phyloP scores from a whole-genome alignment of 64 coral and sea anemone genomes.

The Pocillopora damicornis region DNA sequence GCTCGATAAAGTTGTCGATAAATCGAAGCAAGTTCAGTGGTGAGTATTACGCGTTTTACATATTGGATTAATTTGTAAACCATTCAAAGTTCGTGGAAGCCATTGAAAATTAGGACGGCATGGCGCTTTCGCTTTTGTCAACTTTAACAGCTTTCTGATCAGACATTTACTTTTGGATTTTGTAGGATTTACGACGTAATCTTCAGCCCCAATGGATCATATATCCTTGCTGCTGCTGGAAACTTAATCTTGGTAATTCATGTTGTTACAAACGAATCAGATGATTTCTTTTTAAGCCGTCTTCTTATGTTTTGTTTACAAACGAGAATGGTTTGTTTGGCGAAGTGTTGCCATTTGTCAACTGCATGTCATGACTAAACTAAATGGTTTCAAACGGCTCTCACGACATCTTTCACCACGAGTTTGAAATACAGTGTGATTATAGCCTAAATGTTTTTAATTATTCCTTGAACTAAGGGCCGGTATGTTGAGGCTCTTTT shows the following conservation, averaged over 20 bases:
- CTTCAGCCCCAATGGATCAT: conserved; percentile 76
- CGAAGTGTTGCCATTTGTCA: not conserved
- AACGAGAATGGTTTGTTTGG: conserved; percentile 5
- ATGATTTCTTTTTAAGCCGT: not conserved
- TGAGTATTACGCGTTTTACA: not conserved
- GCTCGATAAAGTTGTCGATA: conserved; percentile 65
- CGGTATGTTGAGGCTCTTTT: too few species aligned
- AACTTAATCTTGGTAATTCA: conserved; percentile 67
- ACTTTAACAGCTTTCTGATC: not conserved
- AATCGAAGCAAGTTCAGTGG: conserved; percentile 43
- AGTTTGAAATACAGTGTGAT: not conserved
- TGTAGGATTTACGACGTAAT: conserved; percentile 80
- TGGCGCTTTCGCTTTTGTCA: not conserved
- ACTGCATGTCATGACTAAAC: not conserved
- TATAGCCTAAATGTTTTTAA: not conserved
- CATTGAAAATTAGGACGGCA: not conserved
- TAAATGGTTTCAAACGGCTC: not conserved
- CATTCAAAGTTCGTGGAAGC: not conserved
- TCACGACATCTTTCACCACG: conserved; percentile 11
- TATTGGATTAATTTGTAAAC: not conserved
- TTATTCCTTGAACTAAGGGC: not conserved
- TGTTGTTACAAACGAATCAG: not conserved
- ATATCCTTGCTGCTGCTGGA: conserved; percentile 62
- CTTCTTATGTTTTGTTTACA: conserved; percentile 4
- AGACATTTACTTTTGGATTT: not conserved